Conservation (phyloP, 2,113 vertebrate species). For the Etia nguti region DNA sequence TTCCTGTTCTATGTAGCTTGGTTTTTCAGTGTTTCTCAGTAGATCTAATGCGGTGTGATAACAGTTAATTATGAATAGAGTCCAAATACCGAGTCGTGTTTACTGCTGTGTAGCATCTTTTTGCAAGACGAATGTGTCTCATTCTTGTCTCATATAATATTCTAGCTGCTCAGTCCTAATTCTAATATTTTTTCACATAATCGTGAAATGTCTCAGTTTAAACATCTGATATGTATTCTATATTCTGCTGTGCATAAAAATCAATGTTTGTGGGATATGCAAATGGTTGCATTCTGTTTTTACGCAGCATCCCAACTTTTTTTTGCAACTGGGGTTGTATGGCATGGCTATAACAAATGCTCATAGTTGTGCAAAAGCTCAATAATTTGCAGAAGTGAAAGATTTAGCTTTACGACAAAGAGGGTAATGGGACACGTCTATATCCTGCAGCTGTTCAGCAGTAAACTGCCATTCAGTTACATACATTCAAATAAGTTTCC, state of each 20-base stretch:
- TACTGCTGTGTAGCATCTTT: neutral
- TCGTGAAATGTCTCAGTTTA: neutral
- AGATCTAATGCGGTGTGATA: neutral
- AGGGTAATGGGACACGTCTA: fast-evolving
- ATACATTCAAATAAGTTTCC: neutral
- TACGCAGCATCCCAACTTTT: fast-evolving
- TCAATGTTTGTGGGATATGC: neutral
- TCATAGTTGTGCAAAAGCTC: neutral
- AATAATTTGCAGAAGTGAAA: neutral
- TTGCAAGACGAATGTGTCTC: neutral
- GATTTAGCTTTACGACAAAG: neutral
- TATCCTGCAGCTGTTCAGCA: neutral
- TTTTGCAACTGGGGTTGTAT: neutral
- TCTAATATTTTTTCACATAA: neutral
- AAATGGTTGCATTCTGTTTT: neutral
- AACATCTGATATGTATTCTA: neutral
- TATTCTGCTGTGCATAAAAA: neutral
- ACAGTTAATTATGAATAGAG: neutral
- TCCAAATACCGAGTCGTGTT: neutral
- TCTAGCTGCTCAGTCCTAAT: neutral
- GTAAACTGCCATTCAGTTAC: neutral
- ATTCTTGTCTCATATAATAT: neutral
- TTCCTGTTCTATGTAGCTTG: neutral
- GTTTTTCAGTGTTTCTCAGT: neutral
- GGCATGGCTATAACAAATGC: neutral